These are phyloP conservation scores for Acromyrmex echinatior DNA, from an alignment of 1,140 invertebrate species.

Conservation along the genomic window DNA sequence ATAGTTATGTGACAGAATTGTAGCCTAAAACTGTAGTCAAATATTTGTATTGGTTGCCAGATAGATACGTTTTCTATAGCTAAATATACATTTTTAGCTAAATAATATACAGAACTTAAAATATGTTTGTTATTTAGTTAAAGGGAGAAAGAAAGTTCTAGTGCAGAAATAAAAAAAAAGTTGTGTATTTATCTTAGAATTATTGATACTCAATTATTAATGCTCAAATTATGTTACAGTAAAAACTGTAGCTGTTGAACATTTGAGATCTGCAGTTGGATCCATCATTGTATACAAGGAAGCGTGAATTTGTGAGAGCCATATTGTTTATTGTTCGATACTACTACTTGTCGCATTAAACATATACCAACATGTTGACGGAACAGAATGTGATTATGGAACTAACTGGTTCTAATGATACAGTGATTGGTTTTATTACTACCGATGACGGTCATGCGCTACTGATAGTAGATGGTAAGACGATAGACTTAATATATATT, in stretches of 20 bases:
- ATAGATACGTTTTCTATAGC: too few species aligned
- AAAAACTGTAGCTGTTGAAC: background rate
- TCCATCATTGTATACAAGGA: background rate
- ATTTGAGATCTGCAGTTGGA: background rate
- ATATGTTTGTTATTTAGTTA: too few species aligned
- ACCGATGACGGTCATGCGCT: constrained; percentile 80
- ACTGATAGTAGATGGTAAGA: constrained; percentile 78
- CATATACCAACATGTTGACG: constrained; percentile 64
- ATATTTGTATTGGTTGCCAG: background rate
- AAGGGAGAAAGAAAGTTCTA: too few species aligned
- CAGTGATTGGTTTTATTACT: constrained; percentile 79
- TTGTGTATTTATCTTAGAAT: too few species aligned
- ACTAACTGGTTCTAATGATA: constrained; percentile 59
- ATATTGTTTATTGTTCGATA: background rate
- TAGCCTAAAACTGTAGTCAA: background rate
- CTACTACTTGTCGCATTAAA: background rate
- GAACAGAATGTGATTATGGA: constrained; percentile 65
- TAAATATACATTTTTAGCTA: too few species aligned
- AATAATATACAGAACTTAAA: too few species aligned
- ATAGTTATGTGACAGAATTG: background rate
- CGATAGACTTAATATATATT: background rate
- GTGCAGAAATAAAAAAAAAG: too few species aligned
- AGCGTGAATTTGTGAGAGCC: background rate
- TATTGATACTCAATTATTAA: too few species aligned
- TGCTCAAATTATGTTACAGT: background rate